Base-by-base conservation (phyloP, 2,113 vertebrate genomes). In the Pao palembangensis region DNA sequence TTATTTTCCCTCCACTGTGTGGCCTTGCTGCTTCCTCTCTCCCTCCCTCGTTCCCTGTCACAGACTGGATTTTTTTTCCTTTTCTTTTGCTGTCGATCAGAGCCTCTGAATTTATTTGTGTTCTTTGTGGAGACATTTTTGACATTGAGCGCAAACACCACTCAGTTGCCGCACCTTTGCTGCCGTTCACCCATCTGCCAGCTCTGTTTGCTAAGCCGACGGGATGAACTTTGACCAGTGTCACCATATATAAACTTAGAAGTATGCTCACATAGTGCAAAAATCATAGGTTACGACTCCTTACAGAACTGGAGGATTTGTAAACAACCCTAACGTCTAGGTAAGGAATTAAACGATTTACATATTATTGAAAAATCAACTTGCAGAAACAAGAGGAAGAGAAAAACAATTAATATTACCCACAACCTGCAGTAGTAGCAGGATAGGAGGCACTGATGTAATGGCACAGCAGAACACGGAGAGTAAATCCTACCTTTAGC, bases 1-100 rank as follows among this genome's bases (percentile, higher is more conserved):
- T 75, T 83, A 72, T 81, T 87, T 82, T 83, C 64, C 72, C 78
- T 71, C 55, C 18, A 1, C 69, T 49, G 16, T 10, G 48, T 73
- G 69, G 71, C 74, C 78, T 77, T 51, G 76, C 53, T 13, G 64
- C 67, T 83, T 83, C 76, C 83, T 76, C 56, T 7, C 65, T 51
- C 6, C 25, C 34, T 68, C 59, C 51, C 75, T 69, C 54, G 12
- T 53, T 77, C 76, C 49, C 73, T 17, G 66, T 7, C 25, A 71
- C 69, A 67, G 73, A 66, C 78, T 78, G 17, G 38, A 78, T 5
- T 28, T 6, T 28, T 7, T 66, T 61, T 61, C 42, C 13, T 17
- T 3, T 8, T 21, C 59, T 46, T 64, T 53, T 25, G 21, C 42
- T 18, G 7, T 19, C 38, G 19, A 13, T 23, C 15, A 14, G 8